phyloP scores from a whole-genome alignment of 2,113 vertebrate genomes.

The Planiliza haematocheilus region DNA sequence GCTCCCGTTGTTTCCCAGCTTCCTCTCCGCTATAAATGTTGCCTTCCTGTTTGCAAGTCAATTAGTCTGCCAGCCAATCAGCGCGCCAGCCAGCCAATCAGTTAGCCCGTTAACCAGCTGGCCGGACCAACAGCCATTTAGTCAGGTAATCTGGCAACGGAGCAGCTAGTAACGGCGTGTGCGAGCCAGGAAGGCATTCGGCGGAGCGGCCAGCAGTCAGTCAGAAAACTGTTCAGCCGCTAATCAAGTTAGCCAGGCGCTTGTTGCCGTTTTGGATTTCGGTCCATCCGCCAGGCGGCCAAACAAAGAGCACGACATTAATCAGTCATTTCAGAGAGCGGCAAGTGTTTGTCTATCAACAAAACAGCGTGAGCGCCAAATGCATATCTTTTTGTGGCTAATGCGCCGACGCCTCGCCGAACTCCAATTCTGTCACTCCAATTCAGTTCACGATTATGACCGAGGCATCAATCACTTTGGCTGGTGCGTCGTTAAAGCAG shows the following conservation, averaged over 20 bases:
- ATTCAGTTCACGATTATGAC: no score
- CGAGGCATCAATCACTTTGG: no score
- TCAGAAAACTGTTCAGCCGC: conserved; percentile 20
- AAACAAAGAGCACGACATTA: conserved; percentile 33
- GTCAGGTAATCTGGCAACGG: conserved; percentile 47
- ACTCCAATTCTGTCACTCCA: conserved; percentile 14
- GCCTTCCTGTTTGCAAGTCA: conserved; percentile 58
- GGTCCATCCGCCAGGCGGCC: conserved; percentile 18
- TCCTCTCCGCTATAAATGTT: conserved; percentile 49
- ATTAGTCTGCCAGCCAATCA: conserved; percentile 50
- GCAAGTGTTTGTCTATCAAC: conserved; percentile 26
- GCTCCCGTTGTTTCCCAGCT: conserved; percentile 49
- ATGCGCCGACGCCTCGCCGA: conserved; percentile 17
- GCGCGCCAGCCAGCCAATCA: conserved; percentile 20
- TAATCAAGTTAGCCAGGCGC: conserved; percentile 35
- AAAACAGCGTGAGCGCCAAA: conserved; percentile 22
- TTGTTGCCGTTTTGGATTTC: conserved; percentile 9
- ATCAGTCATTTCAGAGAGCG: conserved; percentile 3
- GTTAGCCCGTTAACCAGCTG: conserved; percentile 37
- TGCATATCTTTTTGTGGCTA: conserved; percentile 4
- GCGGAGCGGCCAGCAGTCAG: conserved; percentile 13
- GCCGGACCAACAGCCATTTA: conserved; percentile 22
- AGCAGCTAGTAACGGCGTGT: not conserved
- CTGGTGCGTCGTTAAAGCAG: not conserved
- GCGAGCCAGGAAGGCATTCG: conserved; percentile 19